Evolutionary conservation across 30 jellyfish, hydroid and myxozoan species (phyloP).

Genomic region (Chrysaora quinquecirrha): DNA sequence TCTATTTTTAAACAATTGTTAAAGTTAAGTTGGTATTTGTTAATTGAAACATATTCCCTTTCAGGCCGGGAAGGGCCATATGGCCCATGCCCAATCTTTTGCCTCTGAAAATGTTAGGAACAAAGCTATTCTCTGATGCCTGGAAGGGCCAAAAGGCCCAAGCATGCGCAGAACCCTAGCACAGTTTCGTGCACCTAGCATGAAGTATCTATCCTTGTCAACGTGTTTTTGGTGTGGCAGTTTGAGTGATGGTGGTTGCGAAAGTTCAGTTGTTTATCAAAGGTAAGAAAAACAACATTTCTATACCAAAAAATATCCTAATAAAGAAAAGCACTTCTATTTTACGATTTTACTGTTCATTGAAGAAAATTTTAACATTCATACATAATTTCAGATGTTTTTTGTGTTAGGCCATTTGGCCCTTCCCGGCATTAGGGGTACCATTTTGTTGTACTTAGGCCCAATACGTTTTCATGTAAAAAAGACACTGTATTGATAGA

Average conservation of each 20-base stretch:
- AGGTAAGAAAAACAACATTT: neutral
- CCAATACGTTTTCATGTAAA: neutral
- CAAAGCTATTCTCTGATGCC: neutral
- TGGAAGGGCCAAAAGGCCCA: neutral
- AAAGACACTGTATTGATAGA: neutral
- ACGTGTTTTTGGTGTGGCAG: slow-evolving; percentile 2
- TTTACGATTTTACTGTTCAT: neutral
- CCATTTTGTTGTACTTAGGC: neutral
- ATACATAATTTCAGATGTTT: neutral
- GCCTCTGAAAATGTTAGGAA: neutral
- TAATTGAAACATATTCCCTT: too few species aligned
- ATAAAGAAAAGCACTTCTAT: neutral
- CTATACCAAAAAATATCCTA: neutral
- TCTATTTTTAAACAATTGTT: too few species aligned
- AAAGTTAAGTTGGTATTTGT: too few species aligned
- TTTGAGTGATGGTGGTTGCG: neutral
- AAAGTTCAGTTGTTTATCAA: neutral
- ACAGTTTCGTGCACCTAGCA: neutral
- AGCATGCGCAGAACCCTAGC: neutral
- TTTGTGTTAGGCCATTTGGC: neutral
- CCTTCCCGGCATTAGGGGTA: slow-evolving; percentile 1
- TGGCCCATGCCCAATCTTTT: neutral
- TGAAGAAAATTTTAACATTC: neutral
- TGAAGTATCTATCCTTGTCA: neutral
- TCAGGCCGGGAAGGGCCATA: too few species aligned